Percentiles rank a stretch among this genome's conserved stretches.
Conservation (phyloP, 2,888 invertebrate genomes). For the Apamea anceps region DNA sequence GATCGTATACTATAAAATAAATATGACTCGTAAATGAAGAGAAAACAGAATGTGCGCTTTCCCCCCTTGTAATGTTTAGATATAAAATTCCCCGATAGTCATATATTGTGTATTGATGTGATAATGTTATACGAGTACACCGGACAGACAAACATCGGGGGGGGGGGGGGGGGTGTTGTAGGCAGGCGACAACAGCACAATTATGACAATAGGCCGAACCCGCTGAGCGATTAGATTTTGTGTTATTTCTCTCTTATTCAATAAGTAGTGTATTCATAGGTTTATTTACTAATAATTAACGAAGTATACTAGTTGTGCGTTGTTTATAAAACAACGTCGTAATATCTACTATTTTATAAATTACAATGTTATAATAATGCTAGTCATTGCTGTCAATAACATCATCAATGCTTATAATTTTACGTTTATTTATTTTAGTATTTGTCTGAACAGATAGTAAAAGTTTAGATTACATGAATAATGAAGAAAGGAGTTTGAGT, state of each 20-base stretch:
- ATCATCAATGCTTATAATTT: constrained; percentile 31
- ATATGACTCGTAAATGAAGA: constrained; percentile 40
- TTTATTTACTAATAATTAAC: constrained; percentile 18
- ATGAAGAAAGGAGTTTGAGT: constrained; percentile 22
- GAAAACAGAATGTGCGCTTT: constrained; percentile 35
- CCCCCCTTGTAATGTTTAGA: constrained; percentile 11
- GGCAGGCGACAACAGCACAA: constrained; percentile 16
- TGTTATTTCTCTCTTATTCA: constrained; percentile 11
- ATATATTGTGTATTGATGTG: constrained; percentile 9
- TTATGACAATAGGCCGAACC: constrained; percentile 20
- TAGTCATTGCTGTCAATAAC: constrained; percentile 14
- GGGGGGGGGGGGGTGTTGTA: constrained; percentile 8
- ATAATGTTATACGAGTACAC: not conserved
- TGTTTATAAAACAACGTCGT: constrained; percentile 33
- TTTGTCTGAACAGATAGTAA: constrained; percentile 19
- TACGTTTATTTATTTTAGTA: not conserved
- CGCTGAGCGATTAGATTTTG: constrained; percentile 29
- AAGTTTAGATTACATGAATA: constrained; percentile 23
- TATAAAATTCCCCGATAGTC: constrained; percentile 1
- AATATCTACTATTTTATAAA: not conserved
- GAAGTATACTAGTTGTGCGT: not conserved
- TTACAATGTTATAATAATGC: not conserved
- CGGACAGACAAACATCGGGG: not conserved
- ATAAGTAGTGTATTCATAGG: constrained; percentile 3
- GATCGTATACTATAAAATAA: constrained; percentile 38